Conservation (phyloP, 2,888 invertebrate species). For the Drosophila incognita region DNA sequence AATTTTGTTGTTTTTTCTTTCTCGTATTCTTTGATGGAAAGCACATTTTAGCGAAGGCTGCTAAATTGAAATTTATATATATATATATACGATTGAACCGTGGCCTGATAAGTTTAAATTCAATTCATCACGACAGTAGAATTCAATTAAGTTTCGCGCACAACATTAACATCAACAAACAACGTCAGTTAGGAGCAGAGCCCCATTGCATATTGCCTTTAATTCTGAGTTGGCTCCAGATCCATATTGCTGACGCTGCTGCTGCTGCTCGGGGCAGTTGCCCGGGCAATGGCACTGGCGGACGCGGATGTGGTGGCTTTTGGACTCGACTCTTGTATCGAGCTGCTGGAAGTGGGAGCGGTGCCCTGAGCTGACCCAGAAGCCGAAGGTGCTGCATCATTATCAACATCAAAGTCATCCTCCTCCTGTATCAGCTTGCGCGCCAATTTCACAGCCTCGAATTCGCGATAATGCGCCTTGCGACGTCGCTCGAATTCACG, state of each 20-base stretch:
- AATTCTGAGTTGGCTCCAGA: conserved; percentile 55
- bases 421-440: conserved; percentile 96
- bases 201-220: conserved; percentile 42
- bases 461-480: conserved; percentile 99
- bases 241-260: conserved; percentile 49
- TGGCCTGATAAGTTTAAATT: conserved; percentile 49
- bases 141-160: conserved; percentile 40
- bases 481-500: conserved; percentile 95
- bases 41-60: conserved; percentile 46
- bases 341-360: conserved; percentile 52
- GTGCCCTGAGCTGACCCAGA: conserved; percentile 47
- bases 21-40: conserved; percentile 39
- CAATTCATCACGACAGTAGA: conserved; percentile 57
- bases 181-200: conserved; percentile 37
- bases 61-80: conserved; percentile 19
- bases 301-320: conserved; percentile 60
- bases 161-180: conserved; percentile 64
- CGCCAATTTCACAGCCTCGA: conserved; percentile 96
- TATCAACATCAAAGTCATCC: conserved; percentile 89
- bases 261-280: conserved; percentile 39
- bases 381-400: conserved; percentile 30
- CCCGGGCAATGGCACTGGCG: conserved; percentile 27
- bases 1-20: conserved; percentile 14
- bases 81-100: conserved; percentile 17
- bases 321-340: conserved; percentile 45